These are phyloP conservation scores for Ardeotis arabs DNA, from an alignment of 2,113 vertebrate genomes.

Conservation along the genomic window DNA sequence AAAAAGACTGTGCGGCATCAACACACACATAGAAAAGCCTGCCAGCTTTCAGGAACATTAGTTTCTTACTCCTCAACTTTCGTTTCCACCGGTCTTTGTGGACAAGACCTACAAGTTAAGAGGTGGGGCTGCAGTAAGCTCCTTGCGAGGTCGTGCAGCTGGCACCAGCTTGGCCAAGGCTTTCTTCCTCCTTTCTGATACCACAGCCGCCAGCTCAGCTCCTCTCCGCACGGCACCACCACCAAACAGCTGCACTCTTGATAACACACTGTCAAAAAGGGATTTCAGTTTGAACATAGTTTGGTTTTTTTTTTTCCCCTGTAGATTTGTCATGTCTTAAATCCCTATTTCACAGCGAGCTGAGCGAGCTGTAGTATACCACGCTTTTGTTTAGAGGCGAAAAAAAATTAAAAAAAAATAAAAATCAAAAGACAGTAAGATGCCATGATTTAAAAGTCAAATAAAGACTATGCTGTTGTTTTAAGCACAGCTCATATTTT, in stretches of 20 bases:
- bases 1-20: neutral
- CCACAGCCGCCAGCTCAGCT: neutral
- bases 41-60: neutral
- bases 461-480: conserved; percentile 49
- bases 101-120: neutral
- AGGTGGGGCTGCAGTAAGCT: neutral
- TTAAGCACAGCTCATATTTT: conserved; percentile 42
- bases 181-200: neutral
- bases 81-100: neutral
- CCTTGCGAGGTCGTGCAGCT: neutral
- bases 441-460: conserved; percentile 49
- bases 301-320: neutral
- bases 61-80: neutral
- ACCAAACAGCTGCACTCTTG: neutral
- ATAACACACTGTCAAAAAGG: neutral
- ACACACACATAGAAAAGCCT: neutral
- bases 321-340: neutral
- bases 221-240: neutral
- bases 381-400: conserved; percentile 3
- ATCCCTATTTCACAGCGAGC: neutral
- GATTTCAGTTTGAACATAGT: neutral
- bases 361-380: neutral
- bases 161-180: neutral
- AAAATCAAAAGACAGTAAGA: neutral
- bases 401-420: neutral